These are phyloP conservation scores for Pseudomyrmex cubaensis DNA, from an alignment of 1,140 invertebrate genomes.

Conservation along the genomic window DNA sequence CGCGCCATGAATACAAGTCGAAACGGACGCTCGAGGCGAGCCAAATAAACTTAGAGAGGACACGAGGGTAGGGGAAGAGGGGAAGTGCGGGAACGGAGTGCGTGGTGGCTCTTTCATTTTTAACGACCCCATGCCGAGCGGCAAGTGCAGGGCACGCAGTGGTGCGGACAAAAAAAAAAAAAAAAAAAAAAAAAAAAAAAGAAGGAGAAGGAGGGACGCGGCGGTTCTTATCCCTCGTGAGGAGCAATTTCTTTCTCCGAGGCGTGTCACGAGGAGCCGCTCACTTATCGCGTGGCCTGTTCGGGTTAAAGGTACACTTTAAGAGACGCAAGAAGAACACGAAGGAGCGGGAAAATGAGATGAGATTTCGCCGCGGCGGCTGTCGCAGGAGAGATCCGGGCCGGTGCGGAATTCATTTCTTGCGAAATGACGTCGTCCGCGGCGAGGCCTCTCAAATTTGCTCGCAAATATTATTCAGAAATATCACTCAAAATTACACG, in stretches of 20 bases:
- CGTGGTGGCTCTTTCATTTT: conserved; percentile 51
- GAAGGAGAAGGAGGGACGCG: background rate
- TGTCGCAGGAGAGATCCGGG: background rate
- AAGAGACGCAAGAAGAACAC: conserved; percentile 7
- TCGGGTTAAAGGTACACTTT: conserved; percentile 43
- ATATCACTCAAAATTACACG: background rate
- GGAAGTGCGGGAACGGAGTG: background rate
- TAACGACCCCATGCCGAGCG: conserved; percentile 56
- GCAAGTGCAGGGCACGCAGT: conserved; percentile 44
- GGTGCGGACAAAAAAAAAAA: conserved; percentile 18
- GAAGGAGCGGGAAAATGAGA: background rate
- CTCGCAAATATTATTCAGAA: conserved; percentile 18
- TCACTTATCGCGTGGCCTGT: conserved; percentile 22
- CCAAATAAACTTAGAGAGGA: conserved; percentile 47
- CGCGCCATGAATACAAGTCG: background rate
- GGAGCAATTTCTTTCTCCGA: conserved; percentile 24
- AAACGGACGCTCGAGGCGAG: background rate
- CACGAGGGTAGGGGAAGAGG: background rate
- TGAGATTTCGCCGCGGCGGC: background rate
- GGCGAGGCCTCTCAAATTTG: background rate
- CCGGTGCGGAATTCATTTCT: background rate
- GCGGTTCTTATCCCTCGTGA: background rate
- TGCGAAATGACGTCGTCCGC: background rate
- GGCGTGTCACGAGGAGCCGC: conserved; percentile 15
- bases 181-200: background rate